Evolutionary conservation across 2,888 invertebrate species (phyloP).

Genomic region (Sceliomorpha sp.): DNA sequence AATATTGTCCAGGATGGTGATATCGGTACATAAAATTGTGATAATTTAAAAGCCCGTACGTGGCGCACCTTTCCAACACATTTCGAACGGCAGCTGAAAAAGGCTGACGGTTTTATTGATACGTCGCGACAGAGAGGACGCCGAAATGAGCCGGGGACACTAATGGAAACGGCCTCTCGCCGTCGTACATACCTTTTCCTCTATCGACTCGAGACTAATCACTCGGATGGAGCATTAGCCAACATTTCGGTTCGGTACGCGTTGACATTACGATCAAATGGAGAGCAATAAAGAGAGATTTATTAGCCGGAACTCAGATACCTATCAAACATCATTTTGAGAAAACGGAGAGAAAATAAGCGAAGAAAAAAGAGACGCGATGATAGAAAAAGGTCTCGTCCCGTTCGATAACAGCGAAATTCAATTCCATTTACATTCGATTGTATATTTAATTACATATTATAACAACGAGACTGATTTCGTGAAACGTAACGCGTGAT

Average conservation of each 20-base stretch:
- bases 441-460: no score
- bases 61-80: slow-evolving; percentile 46
- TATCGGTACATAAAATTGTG: slow-evolving; percentile 49
- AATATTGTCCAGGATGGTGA: no score
- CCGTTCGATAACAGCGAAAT: no score
- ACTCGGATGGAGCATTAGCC: slow-evolving; percentile 43
- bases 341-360: slow-evolving; percentile 6
- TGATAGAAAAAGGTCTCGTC: neutral
- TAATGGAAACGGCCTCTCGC: slow-evolving; percentile 65
- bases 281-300: slow-evolving; percentile 54
- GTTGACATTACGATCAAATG: slow-evolving; percentile 52
- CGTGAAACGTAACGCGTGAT: no score
- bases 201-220: slow-evolving; percentile 50
- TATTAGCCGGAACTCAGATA: slow-evolving; percentile 47
- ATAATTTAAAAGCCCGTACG: slow-evolving; percentile 52
- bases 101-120: slow-evolving; percentile 64
- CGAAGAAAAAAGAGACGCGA: no score
- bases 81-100: slow-evolving; percentile 36
- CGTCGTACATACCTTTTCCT: slow-evolving; percentile 38
- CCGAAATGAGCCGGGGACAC: slow-evolving; percentile 59
- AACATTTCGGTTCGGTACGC: slow-evolving; percentile 17
- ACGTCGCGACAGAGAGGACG: slow-evolving; percentile 62
- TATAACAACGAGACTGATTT: no score
- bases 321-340: slow-evolving; percentile 36
- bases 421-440: no score